phyloP scores from a whole-genome alignment of 2,888 invertebrate species.

The Habrosyne pyritoides region DNA sequence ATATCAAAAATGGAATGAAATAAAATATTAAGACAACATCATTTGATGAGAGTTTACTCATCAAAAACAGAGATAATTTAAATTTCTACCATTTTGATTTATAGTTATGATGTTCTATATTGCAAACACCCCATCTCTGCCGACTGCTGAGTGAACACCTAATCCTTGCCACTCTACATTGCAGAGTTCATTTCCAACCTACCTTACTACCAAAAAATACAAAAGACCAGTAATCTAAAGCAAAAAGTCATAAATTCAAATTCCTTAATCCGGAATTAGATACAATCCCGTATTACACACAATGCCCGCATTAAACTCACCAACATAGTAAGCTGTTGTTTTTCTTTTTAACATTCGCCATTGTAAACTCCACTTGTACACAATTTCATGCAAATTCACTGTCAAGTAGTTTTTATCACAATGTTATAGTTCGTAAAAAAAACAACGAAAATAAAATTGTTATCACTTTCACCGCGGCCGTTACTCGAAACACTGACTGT shows the following conservation, averaged over 20 bases:
- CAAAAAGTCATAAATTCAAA: background rate
- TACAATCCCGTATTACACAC: background rate
- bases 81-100: too few species aligned
- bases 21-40: too few species aligned
- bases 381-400: background rate
- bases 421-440: background rate
- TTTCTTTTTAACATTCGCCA: constrained; percentile 48
- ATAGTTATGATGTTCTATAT: too few species aligned
- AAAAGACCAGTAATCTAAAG: background rate
- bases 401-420: background rate
- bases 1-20: too few species aligned
- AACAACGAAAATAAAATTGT: background rate
- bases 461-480: background rate
- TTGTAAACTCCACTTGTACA: constrained; percentile 24
- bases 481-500: background rate
- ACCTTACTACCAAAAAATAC: too few species aligned
- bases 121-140: too few species aligned
- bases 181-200: too few species aligned
- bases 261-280: background rate
- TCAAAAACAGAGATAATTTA: too few species aligned
- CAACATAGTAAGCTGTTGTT: constrained; percentile 55
- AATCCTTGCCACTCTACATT: too few species aligned
- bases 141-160: too few species aligned
- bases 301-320: constrained; percentile 40
- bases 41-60: too few species aligned